Evolutionary conservation across 2,113 vertebrate genomes (phyloP), one percentile per base, ranked within the genome.

Genomic region (Micronycteris hirsuta): DNA sequence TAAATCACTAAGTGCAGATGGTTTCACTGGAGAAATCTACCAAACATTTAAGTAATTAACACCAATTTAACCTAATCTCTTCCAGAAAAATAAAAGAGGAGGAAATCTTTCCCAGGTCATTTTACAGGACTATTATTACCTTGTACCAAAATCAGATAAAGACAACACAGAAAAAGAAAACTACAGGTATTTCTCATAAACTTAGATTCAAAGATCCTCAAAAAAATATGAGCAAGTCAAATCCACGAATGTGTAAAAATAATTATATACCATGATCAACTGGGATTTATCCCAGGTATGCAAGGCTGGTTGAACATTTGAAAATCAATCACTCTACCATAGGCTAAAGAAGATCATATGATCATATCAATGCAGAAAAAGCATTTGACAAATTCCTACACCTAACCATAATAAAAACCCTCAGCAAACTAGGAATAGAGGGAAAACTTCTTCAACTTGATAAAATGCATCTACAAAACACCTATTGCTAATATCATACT

Each of bases 1-100:
- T 9, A 73, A 67, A 91, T 52, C 17, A 65, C 45, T 71, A 90
- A 28, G 3, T 15, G 24, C 41, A 93, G 47, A 81, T 65, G 17
- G 4, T 56, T 95, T 87, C 63, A 80, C n/a, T 84, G 65, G 63
- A 81, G 61, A 96, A 74, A 68, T 63, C 77, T 94, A 78, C 14
- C 41, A 92, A 86, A 95, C 20, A 85, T 17, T 89, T 58, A 90
- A 90, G 54, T 81, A 81, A 91, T 61, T 68, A 89, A 76, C 68
- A 56, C 26, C 41, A 94, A 82, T 83, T 89, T 94, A 82, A 49
- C 28, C 65, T 7, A 86, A 26, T 47, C 33, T 85, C 7, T 89
- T 93, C 33, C 49, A 74, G 68, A 68, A 94, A 94, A 94, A 81
- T 4, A 45, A 5, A 95, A 65, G 22, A 93, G 36, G 20, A 78